Evolutionary conservation across 2,113 vertebrate genomes (phyloP), one percentile per base, ranked within the genome.

Genomic region (Malurus elegans): DNA sequence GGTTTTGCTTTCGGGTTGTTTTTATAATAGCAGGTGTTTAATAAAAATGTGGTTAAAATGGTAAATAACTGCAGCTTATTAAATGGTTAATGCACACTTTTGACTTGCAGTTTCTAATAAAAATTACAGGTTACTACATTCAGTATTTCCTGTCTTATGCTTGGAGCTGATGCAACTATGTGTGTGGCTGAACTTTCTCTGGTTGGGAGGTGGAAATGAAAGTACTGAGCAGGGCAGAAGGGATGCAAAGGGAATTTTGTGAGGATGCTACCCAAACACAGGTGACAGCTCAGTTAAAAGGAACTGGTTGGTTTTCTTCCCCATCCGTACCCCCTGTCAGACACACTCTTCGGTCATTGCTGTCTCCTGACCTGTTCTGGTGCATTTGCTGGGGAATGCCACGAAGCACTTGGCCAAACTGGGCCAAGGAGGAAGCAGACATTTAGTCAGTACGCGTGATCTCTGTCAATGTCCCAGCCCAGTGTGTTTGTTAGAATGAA

Each of bases 281-380:
- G 57, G 19, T 64, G 32, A 58, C 13, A 47, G 40, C 34, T 60
- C 48, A 17, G 9, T 54, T 51, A 62, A 28, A 73, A 83, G 48
- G 6, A 60, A 21, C 25, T 40, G 11, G 1, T 45, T 18, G 28
- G 31, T 75, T 60, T 76, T 64, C 34, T 76, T 19, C 54, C 15
- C 2, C 2, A 4, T 1, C 1, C 1, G 3, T 54, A 9, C 17
- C 3, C 7, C 25, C 17, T 2, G 0, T 42, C 42, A 42, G 32
- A 36, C 32, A 21, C 7, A 42, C 23, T 32, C 32, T 56, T 58
- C 61, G 6, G 3, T 36, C 36, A 42, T 24, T 6, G 18, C 50
- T 73, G 18, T 65, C 20, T 69, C 40, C n/a, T 69, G 19, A 50
- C 36, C 21, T 47, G 6, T 44, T 47, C 75, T 75, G n/a, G 21